These are phyloP conservation scores for Tribolium madens DNA, from an alignment of 1,140 invertebrate species.

Conservation along the genomic window DNA sequence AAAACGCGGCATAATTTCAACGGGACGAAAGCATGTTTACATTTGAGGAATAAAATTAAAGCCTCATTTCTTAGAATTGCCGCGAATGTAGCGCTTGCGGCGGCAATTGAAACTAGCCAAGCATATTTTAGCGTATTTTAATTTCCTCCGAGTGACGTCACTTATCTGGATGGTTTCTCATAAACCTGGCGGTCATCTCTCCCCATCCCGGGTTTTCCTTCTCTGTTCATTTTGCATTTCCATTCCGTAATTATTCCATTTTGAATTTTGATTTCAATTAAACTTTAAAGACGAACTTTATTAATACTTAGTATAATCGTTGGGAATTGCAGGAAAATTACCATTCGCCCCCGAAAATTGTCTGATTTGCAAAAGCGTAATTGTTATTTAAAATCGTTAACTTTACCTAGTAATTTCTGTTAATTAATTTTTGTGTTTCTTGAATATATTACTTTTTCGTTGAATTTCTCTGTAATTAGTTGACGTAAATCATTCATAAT, in stretches of 20 bases:
- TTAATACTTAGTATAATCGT: conserved; percentile 49
- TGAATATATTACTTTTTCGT: neutral
- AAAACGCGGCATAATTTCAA: neutral
- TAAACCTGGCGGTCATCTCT: conserved; percentile 48
- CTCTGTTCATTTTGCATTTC: conserved; percentile 45
- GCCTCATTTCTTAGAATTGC: conserved; percentile 20
- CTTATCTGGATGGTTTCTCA: conserved; percentile 46
- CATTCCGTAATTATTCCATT: conserved; percentile 51
- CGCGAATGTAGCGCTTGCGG: conserved; percentile 16
- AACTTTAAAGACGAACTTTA: conserved; percentile 48
- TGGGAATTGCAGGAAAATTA: conserved; percentile 38
- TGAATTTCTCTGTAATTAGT: conserved; percentile 14
- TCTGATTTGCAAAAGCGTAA: conserved; percentile 40
- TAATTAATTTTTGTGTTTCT: conserved; percentile 36
- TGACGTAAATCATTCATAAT: conserved; percentile 16
- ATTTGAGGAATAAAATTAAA: conserved; percentile 8
- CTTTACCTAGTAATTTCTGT: conserved; percentile 22
- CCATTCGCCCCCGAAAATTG: conserved; percentile 33
- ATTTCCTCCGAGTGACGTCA: conserved; percentile 46
- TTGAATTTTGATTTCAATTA: conserved; percentile 53
- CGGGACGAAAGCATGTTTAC: conserved; percentile 4
- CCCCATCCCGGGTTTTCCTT: conserved; percentile 10
- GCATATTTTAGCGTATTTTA: conserved; percentile 50
- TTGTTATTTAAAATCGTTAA: conserved; percentile 46
- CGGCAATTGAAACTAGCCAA: conserved; percentile 44